phyloP scores from a whole-genome alignment of 2,113 vertebrate species.

The Plecotus auritus region DNA sequence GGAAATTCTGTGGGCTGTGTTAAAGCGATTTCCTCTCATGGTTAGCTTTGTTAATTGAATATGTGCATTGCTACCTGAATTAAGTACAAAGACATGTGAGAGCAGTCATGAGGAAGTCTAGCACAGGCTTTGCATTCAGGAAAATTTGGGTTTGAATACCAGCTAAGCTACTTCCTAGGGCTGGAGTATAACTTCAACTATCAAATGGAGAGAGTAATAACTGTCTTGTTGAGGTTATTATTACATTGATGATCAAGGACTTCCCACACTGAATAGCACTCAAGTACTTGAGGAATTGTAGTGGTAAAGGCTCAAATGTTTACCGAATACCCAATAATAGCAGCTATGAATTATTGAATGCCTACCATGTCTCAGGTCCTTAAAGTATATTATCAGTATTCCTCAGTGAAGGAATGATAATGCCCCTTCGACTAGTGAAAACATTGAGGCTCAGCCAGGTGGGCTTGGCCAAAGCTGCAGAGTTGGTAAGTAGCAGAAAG shows the following conservation, averaged over 20 bases:
- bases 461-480: not conserved
- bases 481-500: not conserved
- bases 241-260: not conserved
- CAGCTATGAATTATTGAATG: not conserved
- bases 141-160: not conserved
- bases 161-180: not conserved
- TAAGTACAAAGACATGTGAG: not conserved
- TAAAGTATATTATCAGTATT: not conserved
- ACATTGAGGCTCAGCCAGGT: not conserved
- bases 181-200: not conserved
- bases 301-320: not conserved
- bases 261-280: not conserved
- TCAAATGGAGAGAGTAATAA: not conserved
- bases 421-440: not conserved
- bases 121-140: not conserved
- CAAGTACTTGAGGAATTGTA: not conserved
- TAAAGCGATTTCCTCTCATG: not conserved
- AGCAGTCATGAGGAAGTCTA: not conserved
- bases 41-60: not conserved
- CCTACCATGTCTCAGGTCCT: not conserved
- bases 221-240: not conserved
- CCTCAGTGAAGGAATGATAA: not conserved
- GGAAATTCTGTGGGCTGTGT: not conserved
- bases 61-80: not conserved
- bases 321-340: not conserved